These are phyloP conservation scores for Haliaeetus leucogaster DNA, from an alignment of 2,113 vertebrate genomes.

Conservation along the genomic window DNA sequence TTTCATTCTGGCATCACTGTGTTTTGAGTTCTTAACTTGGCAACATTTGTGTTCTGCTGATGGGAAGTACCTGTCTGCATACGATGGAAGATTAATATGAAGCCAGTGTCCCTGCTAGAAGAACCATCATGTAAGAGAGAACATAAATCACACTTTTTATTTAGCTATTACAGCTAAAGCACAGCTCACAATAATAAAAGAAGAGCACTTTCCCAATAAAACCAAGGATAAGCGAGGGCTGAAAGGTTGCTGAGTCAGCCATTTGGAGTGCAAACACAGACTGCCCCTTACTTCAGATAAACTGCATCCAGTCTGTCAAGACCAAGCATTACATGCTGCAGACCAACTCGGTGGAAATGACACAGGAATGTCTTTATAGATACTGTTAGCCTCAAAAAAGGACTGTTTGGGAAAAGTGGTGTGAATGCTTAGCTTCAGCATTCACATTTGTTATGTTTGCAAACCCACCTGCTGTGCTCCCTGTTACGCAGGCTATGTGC, in stretches of 20 bases:
- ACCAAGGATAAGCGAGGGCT: background rate
- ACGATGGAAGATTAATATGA: accelerated
- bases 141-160: background rate
- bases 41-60: background rate
- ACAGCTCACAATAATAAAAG: background rate
- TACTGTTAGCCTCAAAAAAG: background rate
- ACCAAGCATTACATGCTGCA: background rate
- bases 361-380: background rate
- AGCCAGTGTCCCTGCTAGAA: background rate
- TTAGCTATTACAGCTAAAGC: background rate
- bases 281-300: background rate
- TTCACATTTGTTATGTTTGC: background rate
- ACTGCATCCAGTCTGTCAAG: background rate
- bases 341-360: background rate
- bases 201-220: background rate
- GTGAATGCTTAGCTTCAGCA: background rate
- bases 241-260: background rate
- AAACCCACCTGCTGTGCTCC: background rate
- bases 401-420: background rate
- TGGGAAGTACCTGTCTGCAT: background rate
- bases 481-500: accelerated
- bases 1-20: background rate
- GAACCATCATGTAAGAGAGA: background rate
- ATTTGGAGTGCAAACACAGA: background rate
- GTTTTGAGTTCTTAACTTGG: background rate